phyloP scores from a whole-genome alignment of 2,888 invertebrate genomes.

The Drosophila greeni region DNA sequence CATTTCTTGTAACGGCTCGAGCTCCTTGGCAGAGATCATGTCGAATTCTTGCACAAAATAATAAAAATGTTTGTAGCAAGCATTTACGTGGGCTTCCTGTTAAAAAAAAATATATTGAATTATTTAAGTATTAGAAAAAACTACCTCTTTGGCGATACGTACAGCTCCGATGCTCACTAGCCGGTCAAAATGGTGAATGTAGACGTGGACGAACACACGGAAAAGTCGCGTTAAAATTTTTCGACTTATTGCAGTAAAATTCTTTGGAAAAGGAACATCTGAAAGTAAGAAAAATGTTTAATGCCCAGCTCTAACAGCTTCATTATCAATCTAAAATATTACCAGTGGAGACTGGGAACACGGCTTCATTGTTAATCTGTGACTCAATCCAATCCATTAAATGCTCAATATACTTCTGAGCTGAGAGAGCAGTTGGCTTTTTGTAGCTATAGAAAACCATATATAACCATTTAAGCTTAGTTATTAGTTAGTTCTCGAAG shows the following conservation, averaged over 20 bases:
- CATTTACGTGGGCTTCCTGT: constrained; percentile 92
- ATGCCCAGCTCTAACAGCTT: neutral
- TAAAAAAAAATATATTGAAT: constrained; percentile 14
- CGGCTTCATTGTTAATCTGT: constrained; percentile 91
- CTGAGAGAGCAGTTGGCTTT: constrained; percentile 89
- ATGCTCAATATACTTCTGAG: constrained; percentile 88
- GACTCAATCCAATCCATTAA: constrained; percentile 95
- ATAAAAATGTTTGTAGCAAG: constrained; percentile 96
- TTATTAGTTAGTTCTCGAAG: no score
- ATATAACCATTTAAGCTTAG: neutral
- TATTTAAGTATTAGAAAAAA: neutral
- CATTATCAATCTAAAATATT: neutral
- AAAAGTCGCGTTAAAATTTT: constrained; percentile 93
- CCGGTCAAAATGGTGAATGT: constrained; percentile 95
- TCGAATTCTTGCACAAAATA: constrained; percentile 94
- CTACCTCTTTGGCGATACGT: constrained; percentile 77
- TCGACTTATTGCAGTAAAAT: constrained; percentile 87
- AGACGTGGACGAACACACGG: constrained; percentile 95
- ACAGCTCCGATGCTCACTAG: constrained; percentile 92
- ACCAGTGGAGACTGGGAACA: constrained; percentile 89
- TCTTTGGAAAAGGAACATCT: constrained; percentile 93
- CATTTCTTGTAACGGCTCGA: constrained; percentile 91
- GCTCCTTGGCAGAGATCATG: constrained; percentile 88
- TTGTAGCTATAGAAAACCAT: constrained; percentile 80
- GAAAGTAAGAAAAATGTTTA: constrained; percentile 21